These are phyloP conservation scores for Cygnus atratus DNA, from an alignment of 2,113 vertebrate genomes.

Conservation along the genomic window DNA sequence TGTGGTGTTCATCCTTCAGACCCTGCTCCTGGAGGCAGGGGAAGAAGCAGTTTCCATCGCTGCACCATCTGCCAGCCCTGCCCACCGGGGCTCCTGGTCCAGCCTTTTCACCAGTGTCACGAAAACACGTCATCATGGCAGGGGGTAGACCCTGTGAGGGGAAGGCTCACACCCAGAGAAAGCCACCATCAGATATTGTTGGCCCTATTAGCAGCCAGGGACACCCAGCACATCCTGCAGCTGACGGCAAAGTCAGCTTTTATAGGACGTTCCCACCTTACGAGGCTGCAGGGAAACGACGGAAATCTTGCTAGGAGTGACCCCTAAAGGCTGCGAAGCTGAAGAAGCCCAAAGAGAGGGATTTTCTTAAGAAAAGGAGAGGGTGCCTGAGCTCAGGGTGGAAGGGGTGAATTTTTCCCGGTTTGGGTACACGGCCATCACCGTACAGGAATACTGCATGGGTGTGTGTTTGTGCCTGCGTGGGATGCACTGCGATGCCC, in stretches of 20 bases:
- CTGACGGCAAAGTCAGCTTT: background rate
- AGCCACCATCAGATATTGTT: background rate
- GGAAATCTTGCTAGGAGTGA: constrained; percentile 63
- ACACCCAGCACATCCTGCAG: background rate
- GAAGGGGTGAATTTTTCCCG: accelerated
- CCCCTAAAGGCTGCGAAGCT: constrained; percentile 53
- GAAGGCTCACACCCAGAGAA: background rate
- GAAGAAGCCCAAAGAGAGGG: background rate
- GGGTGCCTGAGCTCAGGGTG: background rate
- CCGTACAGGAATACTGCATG: accelerated
- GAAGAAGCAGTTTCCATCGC: background rate
- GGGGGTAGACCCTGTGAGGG: background rate
- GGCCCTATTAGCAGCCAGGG: background rate
- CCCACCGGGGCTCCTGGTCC: accelerated
- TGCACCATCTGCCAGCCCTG: background rate
- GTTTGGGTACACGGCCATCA: accelerated
- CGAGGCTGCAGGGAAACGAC: background rate
- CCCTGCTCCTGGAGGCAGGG: background rate
- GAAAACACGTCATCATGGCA: accelerated
- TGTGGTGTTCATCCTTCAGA: background rate
- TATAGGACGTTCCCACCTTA: background rate
- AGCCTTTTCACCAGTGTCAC: background rate
- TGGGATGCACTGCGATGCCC: background rate
- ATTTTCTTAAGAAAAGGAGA: background rate
- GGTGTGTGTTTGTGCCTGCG: accelerated